phyloP scores from a whole-genome alignment of 2,888 invertebrate species.

The Hermodice carunculata region DNA sequence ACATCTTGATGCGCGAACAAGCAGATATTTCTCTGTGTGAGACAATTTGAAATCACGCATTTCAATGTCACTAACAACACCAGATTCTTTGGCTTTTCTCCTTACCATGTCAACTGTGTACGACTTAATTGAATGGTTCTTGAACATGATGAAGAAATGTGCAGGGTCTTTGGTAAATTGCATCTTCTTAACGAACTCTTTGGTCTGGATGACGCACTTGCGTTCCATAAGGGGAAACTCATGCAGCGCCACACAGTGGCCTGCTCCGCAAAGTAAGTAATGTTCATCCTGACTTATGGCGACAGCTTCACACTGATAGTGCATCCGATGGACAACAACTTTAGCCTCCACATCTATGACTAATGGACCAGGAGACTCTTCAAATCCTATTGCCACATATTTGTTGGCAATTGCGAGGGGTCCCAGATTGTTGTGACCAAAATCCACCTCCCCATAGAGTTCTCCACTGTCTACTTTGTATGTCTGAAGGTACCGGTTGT shows the following conservation, averaged over 20 bases:
- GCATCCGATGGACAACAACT: slow-evolving; percentile 51
- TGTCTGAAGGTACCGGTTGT: slow-evolving; percentile 46
- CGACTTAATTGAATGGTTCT: slow-evolving; percentile 47
- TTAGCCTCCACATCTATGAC: slow-evolving; percentile 53
- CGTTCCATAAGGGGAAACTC: slow-evolving; percentile 55
- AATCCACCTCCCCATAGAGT: slow-evolving; percentile 49
- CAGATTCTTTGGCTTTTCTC: slow-evolving; percentile 40
- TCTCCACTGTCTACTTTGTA: slow-evolving; percentile 55
- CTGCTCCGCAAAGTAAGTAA: slow-evolving; percentile 51
- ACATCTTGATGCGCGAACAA: slow-evolving; percentile 51
- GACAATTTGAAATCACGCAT: slow-evolving; percentile 33
- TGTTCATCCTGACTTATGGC: slow-evolving; percentile 54
- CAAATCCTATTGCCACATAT: slow-evolving; percentile 51
- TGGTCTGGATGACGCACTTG: slow-evolving; percentile 48
- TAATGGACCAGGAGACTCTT: slow-evolving; percentile 52
- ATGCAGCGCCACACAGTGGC: slow-evolving; percentile 46
- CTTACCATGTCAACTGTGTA: slow-evolving; percentile 49
- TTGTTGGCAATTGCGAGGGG: slow-evolving; percentile 46
- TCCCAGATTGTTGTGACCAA: slow-evolving; percentile 18
- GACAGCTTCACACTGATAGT: slow-evolving; percentile 50
- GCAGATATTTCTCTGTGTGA: slow-evolving; percentile 39
- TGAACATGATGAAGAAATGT: slow-evolving; percentile 53
- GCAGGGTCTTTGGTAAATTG: slow-evolving; percentile 41
- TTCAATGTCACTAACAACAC: slow-evolving; percentile 52
- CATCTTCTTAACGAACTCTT: slow-evolving; percentile 50